Conservation (phyloP, 2,797 vertebrate genomes). For the Bradypodion pumilum region DNA sequence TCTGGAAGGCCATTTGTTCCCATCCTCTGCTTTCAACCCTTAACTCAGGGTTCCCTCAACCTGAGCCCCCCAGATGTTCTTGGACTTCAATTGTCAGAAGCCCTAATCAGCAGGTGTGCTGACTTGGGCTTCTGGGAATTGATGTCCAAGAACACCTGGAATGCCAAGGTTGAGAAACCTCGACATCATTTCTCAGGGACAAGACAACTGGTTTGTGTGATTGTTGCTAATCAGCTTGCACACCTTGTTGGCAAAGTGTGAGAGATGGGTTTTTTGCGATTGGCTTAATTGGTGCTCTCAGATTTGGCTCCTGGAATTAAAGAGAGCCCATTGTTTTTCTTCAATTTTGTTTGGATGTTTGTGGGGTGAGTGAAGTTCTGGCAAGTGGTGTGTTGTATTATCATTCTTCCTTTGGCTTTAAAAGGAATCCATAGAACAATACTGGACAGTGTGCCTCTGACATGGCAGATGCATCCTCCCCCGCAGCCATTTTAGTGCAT, state of each 20-base stretch:
- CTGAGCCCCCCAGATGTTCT: no score
- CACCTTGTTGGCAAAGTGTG: background rate
- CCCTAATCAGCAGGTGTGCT: no score
- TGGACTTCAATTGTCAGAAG: no score
- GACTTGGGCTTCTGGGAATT: no score
- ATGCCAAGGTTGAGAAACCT: no score
- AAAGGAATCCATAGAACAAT: background rate
- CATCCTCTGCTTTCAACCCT: background rate
- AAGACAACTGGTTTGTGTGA: background rate
- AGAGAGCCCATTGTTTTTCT: background rate
- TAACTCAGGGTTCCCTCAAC: no score
- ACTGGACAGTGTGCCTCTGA: background rate
- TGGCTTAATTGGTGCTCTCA: no score
- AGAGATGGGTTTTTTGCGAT: background rate
- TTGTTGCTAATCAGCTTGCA: background rate
- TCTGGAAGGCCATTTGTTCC: background rate
- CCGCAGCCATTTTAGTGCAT: no score
- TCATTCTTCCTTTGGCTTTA: background rate
- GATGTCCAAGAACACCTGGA: no score
- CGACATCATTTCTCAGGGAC: background rate
- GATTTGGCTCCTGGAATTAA: background rate
- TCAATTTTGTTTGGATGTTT: background rate
- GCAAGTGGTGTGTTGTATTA: background rate
- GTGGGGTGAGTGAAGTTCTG: background rate
- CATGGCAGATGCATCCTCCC: no score